Evolutionary conservation across 2,888 invertebrate species (phyloP).

Genomic region (Gastracanthus pulcherrimus): DNA sequence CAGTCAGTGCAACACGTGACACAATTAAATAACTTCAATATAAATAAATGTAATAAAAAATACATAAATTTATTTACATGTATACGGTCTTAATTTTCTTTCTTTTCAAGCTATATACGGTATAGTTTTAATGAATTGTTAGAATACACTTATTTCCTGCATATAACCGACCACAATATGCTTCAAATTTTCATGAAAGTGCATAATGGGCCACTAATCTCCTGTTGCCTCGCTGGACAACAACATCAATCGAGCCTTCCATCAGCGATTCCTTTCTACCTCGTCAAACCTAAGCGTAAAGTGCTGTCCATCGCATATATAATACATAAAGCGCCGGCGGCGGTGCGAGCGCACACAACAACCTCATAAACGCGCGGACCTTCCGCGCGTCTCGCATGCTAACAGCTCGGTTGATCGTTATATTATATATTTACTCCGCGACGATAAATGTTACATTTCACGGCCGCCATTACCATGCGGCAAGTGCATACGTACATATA

Average conservation of each 20-base stretch:
- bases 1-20: too few species aligned
- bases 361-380: slow-evolving; percentile 46
- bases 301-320: neutral
- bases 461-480: slow-evolving; percentile 61
- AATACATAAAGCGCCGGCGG: neutral
- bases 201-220: too few species aligned
- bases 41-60: too few species aligned
- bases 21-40: too few species aligned
- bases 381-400: slow-evolving; percentile 38
- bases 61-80: too few species aligned
- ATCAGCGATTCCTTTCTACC: neutral
- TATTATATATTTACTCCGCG: slow-evolving; percentile 33
- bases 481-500: slow-evolving; percentile 16
- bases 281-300: neutral
- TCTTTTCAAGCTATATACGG: too few species aligned
- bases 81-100: too few species aligned
- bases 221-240: too few species aligned
- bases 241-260: neutral
- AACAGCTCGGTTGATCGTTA: slow-evolving; percentile 21
- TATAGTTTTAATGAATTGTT: too few species aligned
- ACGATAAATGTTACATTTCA: slow-evolving; percentile 63
- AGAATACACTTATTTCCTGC: too few species aligned
- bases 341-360: neutral
- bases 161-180: too few species aligned
- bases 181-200: too few species aligned